Percentiles rank a stretch among this genome's conserved stretches.
These are phyloP conservation scores for Eclectus roratus DNA, from an alignment of 2,113 vertebrate species.

Conservation along the genomic window DNA sequence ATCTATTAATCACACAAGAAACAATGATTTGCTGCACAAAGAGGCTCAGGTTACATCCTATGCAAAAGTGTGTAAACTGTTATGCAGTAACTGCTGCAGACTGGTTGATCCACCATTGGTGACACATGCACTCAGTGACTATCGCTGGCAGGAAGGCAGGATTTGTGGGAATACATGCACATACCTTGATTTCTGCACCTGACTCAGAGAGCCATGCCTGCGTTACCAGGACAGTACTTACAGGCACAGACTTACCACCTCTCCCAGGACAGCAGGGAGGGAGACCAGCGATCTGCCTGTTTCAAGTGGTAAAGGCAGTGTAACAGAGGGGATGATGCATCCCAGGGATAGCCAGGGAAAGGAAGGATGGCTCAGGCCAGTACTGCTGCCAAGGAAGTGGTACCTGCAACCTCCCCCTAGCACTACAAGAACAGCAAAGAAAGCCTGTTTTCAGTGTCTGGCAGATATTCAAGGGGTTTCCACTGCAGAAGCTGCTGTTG, in stretches of 20 bases:
- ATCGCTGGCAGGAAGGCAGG: neutral
- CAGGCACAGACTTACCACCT: no score
- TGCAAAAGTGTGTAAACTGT: neutral
- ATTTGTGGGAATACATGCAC: neutral
- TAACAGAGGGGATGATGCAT: neutral
- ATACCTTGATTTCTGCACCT: neutral
- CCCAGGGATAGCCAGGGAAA: neutral
- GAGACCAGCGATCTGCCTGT: neutral
- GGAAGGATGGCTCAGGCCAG: neutral
- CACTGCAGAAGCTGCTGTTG: neutral
- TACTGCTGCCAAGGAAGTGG: neutral
- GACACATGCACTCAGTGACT: neutral
- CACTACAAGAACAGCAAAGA: neutral
- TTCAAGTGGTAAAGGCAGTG: neutral
- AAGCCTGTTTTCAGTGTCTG: neutral
- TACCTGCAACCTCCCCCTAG: neutral
- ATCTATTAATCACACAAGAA: neutral
- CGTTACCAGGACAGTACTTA: neutral
- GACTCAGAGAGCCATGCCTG: neutral
- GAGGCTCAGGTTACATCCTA: neutral
- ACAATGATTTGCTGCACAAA: neutral
- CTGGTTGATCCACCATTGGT: neutral
- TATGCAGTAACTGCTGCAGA: neutral
- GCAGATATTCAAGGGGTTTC: neutral
- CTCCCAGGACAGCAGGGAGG: neutral